These are phyloP conservation scores for Atractosteus spatula DNA, from an alignment of 2,113 vertebrate genomes.

Conservation along the genomic window DNA sequence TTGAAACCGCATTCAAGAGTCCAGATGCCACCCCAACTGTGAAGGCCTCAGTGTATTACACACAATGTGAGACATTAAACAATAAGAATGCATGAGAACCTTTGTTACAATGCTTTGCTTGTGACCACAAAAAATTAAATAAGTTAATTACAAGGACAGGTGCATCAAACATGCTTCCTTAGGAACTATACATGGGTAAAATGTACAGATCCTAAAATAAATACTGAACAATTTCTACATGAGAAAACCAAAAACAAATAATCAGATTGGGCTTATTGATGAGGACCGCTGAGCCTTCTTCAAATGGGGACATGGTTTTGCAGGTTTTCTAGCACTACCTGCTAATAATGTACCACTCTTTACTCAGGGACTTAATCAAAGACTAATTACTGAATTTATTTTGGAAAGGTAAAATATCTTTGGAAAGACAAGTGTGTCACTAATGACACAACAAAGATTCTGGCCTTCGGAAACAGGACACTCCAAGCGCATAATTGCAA, in stretches of 20 bases:
- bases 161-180: conserved; percentile 46
- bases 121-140: conserved; percentile 63
- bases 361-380: background rate
- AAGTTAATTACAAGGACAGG: conserved; percentile 39
- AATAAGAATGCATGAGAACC: conserved; percentile 42
- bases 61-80: conserved; percentile 48
- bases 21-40: conserved; percentile 1
- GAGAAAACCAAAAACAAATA: conserved; percentile 28
- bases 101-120: conserved; percentile 11
- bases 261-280: background rate
- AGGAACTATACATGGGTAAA: conserved; percentile 52
- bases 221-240: conserved; percentile 43
- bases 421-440: background rate
- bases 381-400: background rate
- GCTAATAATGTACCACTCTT: background rate
- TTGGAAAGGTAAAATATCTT: no score
- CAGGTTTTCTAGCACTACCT: background rate
- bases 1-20: conserved; percentile 3
- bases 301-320: background rate
- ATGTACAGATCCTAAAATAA: conserved; percentile 62
- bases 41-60: conserved; percentile 8
- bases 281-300: background rate
- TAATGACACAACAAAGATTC: background rate
- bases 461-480: no score
- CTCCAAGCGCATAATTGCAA: no score